Percentiles rank a stretch among this genome's conserved stretches.
Evolutionary conservation across 1,140 invertebrate genomes (phyloP).

Genomic region (Zaprionus kolodkinae): DNA sequence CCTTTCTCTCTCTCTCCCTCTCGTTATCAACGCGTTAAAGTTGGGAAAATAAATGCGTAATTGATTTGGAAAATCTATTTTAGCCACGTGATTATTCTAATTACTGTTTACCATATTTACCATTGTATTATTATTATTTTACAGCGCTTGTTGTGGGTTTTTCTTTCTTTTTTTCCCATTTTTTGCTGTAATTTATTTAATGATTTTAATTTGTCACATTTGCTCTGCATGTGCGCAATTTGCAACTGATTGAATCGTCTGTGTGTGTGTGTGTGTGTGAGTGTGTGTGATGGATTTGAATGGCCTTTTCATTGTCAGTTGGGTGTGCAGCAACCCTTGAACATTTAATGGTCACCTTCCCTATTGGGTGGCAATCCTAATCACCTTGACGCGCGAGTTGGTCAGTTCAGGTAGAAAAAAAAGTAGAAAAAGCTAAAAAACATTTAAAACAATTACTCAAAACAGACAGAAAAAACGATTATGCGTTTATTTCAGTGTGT

Average conservation of each 20-base stretch:
- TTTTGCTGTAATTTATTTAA: conserved; percentile 42
- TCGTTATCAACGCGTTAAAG: conserved; percentile 2
- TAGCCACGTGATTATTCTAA: conserved; percentile 28
- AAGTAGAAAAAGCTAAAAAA: too few species aligned
- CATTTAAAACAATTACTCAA: neutral
- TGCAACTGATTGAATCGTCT: conserved; percentile 32
- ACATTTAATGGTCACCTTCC: conserved; percentile 31
- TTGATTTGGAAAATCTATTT: conserved; percentile 55
- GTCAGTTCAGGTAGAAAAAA: too few species aligned
- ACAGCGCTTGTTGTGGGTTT: too few species aligned
- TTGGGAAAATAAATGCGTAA: conserved; percentile 45
- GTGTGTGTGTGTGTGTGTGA: neutral
- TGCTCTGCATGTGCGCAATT: conserved; percentile 21
- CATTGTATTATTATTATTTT: conserved; percentile 10
- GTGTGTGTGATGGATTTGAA: conserved; percentile 32
- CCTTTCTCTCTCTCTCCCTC: too few species aligned
- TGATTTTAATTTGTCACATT: conserved; percentile 40
- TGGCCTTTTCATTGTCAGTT: conserved; percentile 54
- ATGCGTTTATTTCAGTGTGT: neutral
- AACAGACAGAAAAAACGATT: neutral
- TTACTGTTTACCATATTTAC: conserved; percentile 10
- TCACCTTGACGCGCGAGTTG: neutral
- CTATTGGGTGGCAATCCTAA: conserved; percentile 24
- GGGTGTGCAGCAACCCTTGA: conserved; percentile 46
- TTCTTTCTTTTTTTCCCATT: neutral